Conservation (phyloP, 35 echinoderm and acorn worm species). For the Apostichopus californicus region DNA sequence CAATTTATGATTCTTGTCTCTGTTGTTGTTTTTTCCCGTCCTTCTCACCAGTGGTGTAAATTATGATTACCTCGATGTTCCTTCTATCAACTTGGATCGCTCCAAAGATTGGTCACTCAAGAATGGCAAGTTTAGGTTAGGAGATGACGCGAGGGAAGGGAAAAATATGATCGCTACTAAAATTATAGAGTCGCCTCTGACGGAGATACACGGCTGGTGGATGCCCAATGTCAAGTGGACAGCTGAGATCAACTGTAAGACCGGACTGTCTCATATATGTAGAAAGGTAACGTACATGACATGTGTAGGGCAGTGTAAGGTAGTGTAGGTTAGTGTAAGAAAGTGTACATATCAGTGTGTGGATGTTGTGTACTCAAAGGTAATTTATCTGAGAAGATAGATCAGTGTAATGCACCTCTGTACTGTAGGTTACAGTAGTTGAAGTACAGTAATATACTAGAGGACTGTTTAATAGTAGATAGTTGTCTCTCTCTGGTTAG, state of each 20-base stretch:
- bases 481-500: too few relatives aligned
- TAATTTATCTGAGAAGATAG: too few relatives aligned
- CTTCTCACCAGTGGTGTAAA: slow-evolving; percentile 15
- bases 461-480: too few relatives aligned
- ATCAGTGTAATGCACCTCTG: too few relatives aligned
- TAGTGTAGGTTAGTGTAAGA: too few relatives aligned
- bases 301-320: too few relatives aligned
- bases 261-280: slow-evolving; percentile 54
- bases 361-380: too few relatives aligned
- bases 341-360: too few relatives aligned
- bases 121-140: slow-evolving; percentile 11
- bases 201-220: slow-evolving; percentile 47
- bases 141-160: slow-evolving; percentile 50
- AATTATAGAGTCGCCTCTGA: slow-evolving; percentile 36
- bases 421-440: too few relatives aligned
- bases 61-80: slow-evolving; percentile 54
- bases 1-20: neutral
- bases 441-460: too few relatives aligned
- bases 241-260: slow-evolving; percentile 49
- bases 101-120: neutral
- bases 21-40: neutral
- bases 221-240: slow-evolving; percentile 52
- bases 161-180: slow-evolving; percentile 41
- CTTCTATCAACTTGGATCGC: neutral
- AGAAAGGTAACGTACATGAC: slow-evolving; percentile 26